A percentile compares a stretch with the other conserved stretches of the same genome.
These are phyloP conservation scores for Vulpes vulpes DNA, from an alignment of 2,113 vertebrate genomes.

Conservation along the genomic window DNA sequence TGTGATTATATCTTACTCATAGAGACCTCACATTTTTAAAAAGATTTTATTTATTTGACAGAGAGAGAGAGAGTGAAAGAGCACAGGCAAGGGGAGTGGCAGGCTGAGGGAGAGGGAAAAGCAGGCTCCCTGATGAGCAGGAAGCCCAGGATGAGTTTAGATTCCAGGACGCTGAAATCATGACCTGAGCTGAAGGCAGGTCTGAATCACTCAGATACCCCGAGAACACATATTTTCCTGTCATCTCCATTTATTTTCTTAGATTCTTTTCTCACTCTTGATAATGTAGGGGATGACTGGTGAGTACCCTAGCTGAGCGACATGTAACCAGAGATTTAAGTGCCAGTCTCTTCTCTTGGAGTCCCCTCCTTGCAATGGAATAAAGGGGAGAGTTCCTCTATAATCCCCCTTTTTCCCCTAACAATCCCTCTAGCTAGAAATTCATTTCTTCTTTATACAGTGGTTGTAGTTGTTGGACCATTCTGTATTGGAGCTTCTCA, in stretches of 20 bases:
- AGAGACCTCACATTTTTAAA: not conserved
- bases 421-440: not conserved
- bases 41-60: too few species aligned
- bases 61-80: too few species aligned
- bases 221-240: not conserved
- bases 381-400: not conserved
- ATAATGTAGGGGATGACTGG: not conserved
- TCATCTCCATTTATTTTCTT: too few species aligned
- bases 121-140: too few species aligned
- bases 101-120: too few species aligned
- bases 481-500: not conserved
- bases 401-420: not conserved
- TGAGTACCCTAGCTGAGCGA: not conserved
- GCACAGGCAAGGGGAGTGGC: too few species aligned
- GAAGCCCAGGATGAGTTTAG: too few species aligned
- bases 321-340: not conserved
- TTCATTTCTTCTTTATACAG: not conserved
- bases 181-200: too few species aligned
- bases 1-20: accelerated
- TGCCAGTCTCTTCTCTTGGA: not conserved
- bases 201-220: too few species aligned
- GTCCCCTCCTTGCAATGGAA: not conserved
- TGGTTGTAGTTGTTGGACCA: not conserved
- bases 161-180: too few species aligned
- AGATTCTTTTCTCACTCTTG: not conserved